Evolutionary conservation across 2,888 invertebrate species (phyloP).

Genomic region (Cenopis cana): DNA sequence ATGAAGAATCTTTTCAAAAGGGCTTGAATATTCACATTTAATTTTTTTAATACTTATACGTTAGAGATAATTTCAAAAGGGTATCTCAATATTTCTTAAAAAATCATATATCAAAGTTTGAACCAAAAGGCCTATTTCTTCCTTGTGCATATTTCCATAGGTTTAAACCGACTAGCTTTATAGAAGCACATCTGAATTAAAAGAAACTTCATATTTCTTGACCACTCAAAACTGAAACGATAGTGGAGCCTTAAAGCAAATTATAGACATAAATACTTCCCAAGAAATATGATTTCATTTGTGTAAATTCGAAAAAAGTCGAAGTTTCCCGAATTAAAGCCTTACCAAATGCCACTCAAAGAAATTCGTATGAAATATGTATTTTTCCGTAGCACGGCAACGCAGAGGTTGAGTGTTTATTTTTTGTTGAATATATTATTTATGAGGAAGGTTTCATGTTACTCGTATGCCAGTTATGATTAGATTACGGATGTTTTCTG

Average conservation of each 20-base stretch:
- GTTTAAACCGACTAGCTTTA: neutral
- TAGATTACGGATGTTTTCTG: slow-evolving; percentile 6
- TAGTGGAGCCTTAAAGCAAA: neutral
- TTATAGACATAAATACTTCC: neutral
- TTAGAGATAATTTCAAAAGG: too few species aligned
- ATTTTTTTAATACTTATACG: too few species aligned
- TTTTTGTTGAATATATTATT: neutral
- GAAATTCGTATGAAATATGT: neutral
- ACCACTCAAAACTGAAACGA: neutral
- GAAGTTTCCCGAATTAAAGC: neutral
- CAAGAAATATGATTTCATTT: slow-evolving; percentile 15
- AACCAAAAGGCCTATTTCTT: too few species aligned
- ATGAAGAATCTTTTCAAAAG: too few species aligned
- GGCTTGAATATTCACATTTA: too few species aligned
- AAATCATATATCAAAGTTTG: too few species aligned
- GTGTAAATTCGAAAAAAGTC: slow-evolving; percentile 5
- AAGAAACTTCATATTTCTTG: slow-evolving; percentile 4
- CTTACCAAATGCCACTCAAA: neutral
- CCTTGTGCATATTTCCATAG: too few species aligned
- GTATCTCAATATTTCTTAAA: too few species aligned
- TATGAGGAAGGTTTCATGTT: neutral
- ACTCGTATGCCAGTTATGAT: neutral
- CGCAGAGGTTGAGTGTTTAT: neutral
- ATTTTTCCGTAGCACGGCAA: neutral
- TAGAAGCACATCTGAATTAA: neutral